Evolutionary conservation across 2,113 vertebrate species (phyloP).

Genomic region (Merops nubicus): DNA sequence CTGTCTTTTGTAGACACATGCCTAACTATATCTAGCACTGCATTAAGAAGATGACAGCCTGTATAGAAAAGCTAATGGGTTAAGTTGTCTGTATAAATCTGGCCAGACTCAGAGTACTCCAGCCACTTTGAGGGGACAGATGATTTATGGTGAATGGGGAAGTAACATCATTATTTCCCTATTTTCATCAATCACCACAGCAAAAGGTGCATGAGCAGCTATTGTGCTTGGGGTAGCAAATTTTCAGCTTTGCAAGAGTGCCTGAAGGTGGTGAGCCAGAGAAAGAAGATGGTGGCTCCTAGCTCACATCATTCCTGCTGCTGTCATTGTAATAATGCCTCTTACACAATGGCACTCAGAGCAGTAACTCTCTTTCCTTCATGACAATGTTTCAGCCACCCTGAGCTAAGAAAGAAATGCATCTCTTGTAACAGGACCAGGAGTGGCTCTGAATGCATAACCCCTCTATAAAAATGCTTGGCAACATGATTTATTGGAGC

Average conservation of each 20-base stretch:
- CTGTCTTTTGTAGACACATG: not conserved
- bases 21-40: constrained; percentile 5
- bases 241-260: constrained; percentile 40
- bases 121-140: not conserved
- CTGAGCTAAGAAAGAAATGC: constrained; percentile 47
- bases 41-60: not conserved
- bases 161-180: constrained; percentile 23
- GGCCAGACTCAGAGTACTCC: not conserved
- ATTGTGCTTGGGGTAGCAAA: constrained; percentile 21
- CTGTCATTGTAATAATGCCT: constrained; percentile 38
- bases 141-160: constrained; percentile 2
- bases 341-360: constrained; percentile 3
- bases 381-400: constrained; percentile 42
- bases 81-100: not conserved
- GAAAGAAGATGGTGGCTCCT: not conserved
- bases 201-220: constrained; percentile 14
- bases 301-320: not conserved
- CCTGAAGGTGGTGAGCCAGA: not conserved
- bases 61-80: constrained; percentile 26
- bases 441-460: constrained; percentile 62
- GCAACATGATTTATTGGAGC: constrained; percentile 59
- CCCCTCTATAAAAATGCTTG: constrained; percentile 48
- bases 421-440: constrained; percentile 44
- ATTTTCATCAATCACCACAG: constrained; percentile 18
- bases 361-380: constrained; percentile 23